Evolutionary conservation across 2,113 vertebrate species (phyloP).

Genomic region (Entosphenus tridentatus): DNA sequence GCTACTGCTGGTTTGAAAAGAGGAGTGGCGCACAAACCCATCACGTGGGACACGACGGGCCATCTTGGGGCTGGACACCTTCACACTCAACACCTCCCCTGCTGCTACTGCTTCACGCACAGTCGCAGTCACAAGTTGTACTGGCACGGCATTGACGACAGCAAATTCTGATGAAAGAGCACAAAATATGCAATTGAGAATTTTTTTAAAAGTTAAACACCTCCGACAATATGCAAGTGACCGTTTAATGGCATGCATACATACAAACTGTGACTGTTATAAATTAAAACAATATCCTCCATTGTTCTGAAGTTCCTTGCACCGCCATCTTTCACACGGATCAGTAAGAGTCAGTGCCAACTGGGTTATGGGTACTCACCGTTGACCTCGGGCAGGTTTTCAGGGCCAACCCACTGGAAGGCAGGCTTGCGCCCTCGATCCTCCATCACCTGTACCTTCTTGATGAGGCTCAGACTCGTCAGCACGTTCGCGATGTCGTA

Average conservation of each 20-base stretch:
- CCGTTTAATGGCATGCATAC: neutral
- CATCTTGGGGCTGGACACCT: conserved; percentile 67
- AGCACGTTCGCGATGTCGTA: conserved; percentile 93
- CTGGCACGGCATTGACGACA: conserved; percentile 13
- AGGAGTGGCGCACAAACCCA: conserved; percentile 60
- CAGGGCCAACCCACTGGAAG: conserved; percentile 75
- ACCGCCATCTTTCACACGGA: no score
- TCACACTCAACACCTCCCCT: conserved; percentile 20
- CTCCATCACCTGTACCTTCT: conserved; percentile 74
- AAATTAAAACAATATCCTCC: no score
- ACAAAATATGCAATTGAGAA: neutral
- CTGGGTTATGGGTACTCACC: conserved; percentile 19
- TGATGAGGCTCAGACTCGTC: conserved; percentile 69
- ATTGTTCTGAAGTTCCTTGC: no score
- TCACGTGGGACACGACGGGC: conserved; percentile 43
- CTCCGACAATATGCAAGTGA: conserved; percentile 2
- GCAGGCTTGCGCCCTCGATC: conserved; percentile 70
- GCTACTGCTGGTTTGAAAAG: conserved; percentile 56
- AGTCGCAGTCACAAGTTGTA: conserved; percentile 10
- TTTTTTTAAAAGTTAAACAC: neutral
- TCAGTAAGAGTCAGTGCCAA: no score
- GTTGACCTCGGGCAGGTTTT: conserved; percentile 26
- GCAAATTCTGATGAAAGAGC: conserved; percentile 8
- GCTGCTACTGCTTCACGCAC: conserved; percentile 13
- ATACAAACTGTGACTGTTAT: no score